Conservation (phyloP, 2,113 vertebrate species). For the Psilopogon haemacephalus region DNA sequence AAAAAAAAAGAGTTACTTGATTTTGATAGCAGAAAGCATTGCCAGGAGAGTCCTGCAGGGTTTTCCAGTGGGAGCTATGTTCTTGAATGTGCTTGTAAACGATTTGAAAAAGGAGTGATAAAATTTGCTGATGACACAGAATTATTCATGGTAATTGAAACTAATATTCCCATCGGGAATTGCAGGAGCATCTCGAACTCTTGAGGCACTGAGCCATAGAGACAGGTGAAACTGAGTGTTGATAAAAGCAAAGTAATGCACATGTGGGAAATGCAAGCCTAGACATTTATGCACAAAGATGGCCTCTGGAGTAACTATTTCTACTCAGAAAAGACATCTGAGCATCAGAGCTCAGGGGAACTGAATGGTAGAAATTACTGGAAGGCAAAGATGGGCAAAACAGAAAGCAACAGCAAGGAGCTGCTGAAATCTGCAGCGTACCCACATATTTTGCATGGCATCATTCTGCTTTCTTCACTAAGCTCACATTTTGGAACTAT, state of each 20-base stretch:
- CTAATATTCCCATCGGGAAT: neutral
- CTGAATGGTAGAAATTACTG: constrained; percentile 10
- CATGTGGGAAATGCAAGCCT: neutral
- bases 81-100: neutral
- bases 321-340: constrained; percentile 27
- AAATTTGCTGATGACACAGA: constrained; percentile 2
- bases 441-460: neutral
- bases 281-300: neutral
- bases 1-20: neutral
- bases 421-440: neutral
- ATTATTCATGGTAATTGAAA: constrained; percentile 33
- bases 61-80: neutral
- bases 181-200: neutral
- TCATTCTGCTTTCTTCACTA: neutral
- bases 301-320: neutral
- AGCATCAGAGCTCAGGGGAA: neutral
- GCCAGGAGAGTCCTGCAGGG: neutral
- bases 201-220: neutral
- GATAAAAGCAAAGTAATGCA: constrained; percentile 17
- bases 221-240: neutral
- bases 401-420: neutral
- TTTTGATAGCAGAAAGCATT: neutral
- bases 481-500: neutral
- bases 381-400: neutral
- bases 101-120: neutral